Percentiles rank a stretch among this genome's conserved stretches.
Conservation (phyloP, 2,113 vertebrate genomes). For the Chlorocebus sabaeus region DNA sequence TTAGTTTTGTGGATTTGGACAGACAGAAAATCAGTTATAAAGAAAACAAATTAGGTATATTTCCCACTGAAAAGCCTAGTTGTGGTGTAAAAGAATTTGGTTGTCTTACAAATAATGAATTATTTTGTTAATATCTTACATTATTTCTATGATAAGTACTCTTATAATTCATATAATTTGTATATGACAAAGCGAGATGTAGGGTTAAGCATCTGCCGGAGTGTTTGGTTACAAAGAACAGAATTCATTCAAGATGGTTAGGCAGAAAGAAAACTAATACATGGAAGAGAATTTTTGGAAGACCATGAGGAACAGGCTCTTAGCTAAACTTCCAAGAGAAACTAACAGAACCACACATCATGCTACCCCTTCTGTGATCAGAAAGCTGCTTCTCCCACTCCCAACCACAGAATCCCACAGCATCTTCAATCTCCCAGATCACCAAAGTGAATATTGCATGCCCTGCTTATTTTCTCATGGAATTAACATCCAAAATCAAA, state of each 20-base stretch:
- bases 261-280: not conserved
- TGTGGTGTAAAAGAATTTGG: not conserved
- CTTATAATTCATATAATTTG: not conserved
- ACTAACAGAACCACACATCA: not conserved
- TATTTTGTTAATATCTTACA: not conserved
- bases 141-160: not conserved
- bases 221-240: not conserved
- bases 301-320: not conserved
- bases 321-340: not conserved
- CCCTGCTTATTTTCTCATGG: not conserved
- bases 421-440: no score
- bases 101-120: not conserved
- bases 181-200: not conserved
- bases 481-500: not conserved
- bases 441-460: rapidly evolving
- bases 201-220: not conserved
- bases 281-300: not conserved
- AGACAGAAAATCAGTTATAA: not conserved
- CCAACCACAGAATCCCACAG: no score
- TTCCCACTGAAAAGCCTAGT: not conserved
- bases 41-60: not conserved
- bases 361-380: not conserved
- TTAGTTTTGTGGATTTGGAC: not conserved
- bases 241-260: not conserved
- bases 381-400: not conserved